Conservation (phyloP, 2,113 vertebrate genomes). For the Nanorana parkeri region DNA sequence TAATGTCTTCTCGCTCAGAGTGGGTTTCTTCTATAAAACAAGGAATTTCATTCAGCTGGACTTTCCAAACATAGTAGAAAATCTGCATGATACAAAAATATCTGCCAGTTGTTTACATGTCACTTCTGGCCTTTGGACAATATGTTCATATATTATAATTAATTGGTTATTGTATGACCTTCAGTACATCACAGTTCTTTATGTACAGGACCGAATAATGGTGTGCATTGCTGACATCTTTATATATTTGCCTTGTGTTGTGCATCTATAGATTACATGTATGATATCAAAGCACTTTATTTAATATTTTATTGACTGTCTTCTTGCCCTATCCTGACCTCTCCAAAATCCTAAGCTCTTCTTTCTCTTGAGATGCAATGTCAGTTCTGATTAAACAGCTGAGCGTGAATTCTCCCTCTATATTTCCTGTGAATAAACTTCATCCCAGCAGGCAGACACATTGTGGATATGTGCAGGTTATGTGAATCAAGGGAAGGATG, state of each 20-base stretch:
- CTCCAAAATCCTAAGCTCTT: constrained; percentile 84
- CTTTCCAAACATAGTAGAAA: no score
- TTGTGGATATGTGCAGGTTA: constrained; percentile 31
- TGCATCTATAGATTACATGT: constrained; percentile 75
- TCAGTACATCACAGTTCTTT: constrained; percentile 50
- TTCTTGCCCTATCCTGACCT: constrained; percentile 85
- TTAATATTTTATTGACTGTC: constrained; percentile 92
- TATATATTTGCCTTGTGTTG: constrained; percentile 55
- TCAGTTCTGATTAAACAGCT: constrained; percentile 80
- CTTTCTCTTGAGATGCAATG: constrained; percentile 80
- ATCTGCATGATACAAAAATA: no score
- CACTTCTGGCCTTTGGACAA: not conserved
- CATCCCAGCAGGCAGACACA: constrained; percentile 75
- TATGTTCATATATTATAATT: constrained; percentile 10
- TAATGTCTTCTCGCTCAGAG: no score
- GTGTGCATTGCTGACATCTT: constrained; percentile 55
- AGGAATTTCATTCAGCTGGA: no score
- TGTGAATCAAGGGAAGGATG: not conserved
- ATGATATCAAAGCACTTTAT: constrained; percentile 83
- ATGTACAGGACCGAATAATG: constrained; percentile 25
- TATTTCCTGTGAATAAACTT: constrained; percentile 82
- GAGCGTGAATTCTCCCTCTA: constrained; percentile 78
- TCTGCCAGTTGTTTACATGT: no score
- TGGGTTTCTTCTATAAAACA: no score
- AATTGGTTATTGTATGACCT: constrained; percentile 7